Conservation (phyloP, 1,140 invertebrate genomes). For the Contarinia nasturtii region DNA sequence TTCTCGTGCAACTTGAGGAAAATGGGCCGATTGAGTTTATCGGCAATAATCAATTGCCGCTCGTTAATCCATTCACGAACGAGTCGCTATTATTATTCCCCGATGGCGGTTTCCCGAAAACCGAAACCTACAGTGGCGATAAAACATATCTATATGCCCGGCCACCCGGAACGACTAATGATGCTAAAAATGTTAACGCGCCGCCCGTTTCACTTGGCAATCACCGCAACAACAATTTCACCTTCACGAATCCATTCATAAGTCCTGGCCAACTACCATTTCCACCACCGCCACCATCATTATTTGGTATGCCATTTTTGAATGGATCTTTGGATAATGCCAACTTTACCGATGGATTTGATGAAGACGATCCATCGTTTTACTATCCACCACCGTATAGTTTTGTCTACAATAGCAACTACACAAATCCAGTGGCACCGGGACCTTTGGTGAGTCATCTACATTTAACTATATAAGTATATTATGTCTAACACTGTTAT, state of each 20-base stretch:
- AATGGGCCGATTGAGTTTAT: constrained; percentile 40
- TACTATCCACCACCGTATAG: constrained; percentile 79
- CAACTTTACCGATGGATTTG: constrained; percentile 42
- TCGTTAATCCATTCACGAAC: constrained; percentile 15
- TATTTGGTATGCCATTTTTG: constrained; percentile 21
- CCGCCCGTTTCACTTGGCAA: constrained; percentile 16
- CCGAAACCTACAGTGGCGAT: constrained; percentile 10
- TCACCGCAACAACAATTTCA: constrained; percentile 15
- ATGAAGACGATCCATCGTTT: constrained; percentile 74
- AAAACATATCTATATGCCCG: constrained; percentile 19
- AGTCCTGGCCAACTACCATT: constrained; percentile 26
- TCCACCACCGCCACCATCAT: constrained; percentile 13
- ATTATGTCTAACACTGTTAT: too few species aligned
- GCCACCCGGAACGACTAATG: constrained; percentile 17
- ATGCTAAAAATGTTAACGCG: constrained; percentile 14
- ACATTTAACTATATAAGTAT: too few species aligned
- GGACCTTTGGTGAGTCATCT: too few species aligned
- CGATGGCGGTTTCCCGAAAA: constrained; percentile 9
- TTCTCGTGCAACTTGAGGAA: constrained; percentile 66
- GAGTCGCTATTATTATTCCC: constrained; percentile 10
- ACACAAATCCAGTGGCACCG: constrained; percentile 53
- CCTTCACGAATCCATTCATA: constrained; percentile 12
- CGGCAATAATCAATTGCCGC: constrained; percentile 23
- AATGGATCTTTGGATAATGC: constrained; percentile 15
- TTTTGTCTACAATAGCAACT: constrained; percentile 62